phyloP scores from a whole-genome alignment of 2,888 invertebrate genomes.

The Cyrtodaria siliqua region DNA sequence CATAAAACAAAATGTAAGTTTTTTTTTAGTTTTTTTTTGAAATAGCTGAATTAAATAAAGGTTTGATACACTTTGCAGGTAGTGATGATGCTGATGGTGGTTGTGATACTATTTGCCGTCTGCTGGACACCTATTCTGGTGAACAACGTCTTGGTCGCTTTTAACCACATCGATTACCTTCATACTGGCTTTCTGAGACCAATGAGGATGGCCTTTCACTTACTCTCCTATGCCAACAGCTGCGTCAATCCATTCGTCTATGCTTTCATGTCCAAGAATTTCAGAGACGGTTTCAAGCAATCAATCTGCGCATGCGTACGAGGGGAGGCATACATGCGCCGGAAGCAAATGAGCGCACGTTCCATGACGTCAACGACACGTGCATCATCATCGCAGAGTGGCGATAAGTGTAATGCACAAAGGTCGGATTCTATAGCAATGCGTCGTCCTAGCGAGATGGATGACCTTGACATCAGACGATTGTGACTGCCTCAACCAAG shows the following conservation, averaged over 20 bases:
- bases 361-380: conserved; percentile 61
- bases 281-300: conserved; percentile 87
- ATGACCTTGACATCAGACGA: conserved; percentile 29
- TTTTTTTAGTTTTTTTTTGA: no score
- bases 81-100: conserved; percentile 91
- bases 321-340: conserved; percentile 50
- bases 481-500: background rate
- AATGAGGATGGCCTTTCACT: conserved; percentile 89
- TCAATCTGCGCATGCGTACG: conserved; percentile 72
- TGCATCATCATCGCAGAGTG: conserved; percentile 47
- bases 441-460: conserved; percentile 51
- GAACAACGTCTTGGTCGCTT: conserved; percentile 90
- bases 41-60: no score
- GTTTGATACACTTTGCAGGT: conserved; percentile 89
- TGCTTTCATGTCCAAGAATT: conserved; percentile 91
- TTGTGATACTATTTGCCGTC: conserved; percentile 90
- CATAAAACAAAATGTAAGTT: no score
- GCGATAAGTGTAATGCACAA: conserved; percentile 20
- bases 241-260: conserved; percentile 92
- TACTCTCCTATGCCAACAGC: conserved; percentile 91
- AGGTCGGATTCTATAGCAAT: conserved; percentile 43
- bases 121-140: conserved; percentile 91
- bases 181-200: conserved; percentile 88
- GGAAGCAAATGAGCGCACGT: conserved; percentile 50
- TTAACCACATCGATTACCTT: conserved; percentile 87